phyloP scores from a whole-genome alignment of 92 coral and sea anemone species.

The Zoanthus sociatus region DNA sequence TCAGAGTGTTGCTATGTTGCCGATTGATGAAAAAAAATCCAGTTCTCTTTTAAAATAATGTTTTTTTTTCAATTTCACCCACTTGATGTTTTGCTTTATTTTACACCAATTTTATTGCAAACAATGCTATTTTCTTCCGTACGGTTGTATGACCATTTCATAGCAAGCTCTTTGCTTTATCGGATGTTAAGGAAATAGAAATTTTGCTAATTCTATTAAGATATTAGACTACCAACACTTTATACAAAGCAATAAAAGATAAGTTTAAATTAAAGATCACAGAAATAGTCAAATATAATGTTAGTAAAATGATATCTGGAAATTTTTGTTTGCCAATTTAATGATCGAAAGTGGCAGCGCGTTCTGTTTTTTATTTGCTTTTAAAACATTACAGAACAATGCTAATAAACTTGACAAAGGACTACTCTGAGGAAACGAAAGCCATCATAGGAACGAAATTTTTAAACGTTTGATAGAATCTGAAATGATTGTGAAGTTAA shows the following conservation, averaged over 20 bases:
- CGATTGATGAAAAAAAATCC: not conserved
- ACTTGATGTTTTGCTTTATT: not conserved
- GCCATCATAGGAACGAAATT: not conserved
- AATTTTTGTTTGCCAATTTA: not conserved
- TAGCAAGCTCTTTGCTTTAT: not conserved
- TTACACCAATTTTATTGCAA: not conserved
- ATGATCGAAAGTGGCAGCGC: no score
- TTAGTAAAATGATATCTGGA: not conserved
- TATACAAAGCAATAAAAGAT: not conserved
- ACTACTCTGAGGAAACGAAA: not conserved
- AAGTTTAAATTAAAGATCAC: not conserved
- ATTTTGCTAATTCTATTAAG: not conserved
- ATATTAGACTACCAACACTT: not conserved
- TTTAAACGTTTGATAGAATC: not conserved
- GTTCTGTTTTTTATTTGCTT: not conserved
- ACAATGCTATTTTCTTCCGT: not conserved
- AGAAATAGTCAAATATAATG: not conserved
- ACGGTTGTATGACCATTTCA: not conserved
- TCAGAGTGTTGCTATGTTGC: not conserved
- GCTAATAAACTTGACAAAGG: not conserved
- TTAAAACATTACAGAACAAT: not conserved
- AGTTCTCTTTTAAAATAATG: not conserved
- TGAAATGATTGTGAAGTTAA: not conserved
- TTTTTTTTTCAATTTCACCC: no score
- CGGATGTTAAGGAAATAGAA: not conserved